Evolutionary conservation across 2,113 vertebrate genomes (phyloP).

Genomic region (Vombatus ursinus): DNA sequence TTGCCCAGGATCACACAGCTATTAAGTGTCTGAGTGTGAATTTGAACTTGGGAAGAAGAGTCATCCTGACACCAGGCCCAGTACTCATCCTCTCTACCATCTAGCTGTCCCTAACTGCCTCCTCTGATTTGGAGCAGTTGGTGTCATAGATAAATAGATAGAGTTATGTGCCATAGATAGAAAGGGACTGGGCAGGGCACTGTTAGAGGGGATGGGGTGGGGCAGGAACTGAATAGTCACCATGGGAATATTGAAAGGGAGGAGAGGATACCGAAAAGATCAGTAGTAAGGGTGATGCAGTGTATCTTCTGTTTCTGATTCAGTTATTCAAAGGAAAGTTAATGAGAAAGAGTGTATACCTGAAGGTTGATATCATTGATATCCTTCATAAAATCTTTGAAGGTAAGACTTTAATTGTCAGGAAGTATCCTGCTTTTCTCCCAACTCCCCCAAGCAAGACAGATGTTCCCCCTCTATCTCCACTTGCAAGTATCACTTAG

Average conservation of each 20-base stretch:
- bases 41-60: neutral
- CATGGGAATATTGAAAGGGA: neutral
- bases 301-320: neutral
- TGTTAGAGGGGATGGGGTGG: neutral
- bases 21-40: neutral
- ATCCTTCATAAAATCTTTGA: neutral
- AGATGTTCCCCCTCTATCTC: neutral
- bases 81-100: too few relatives aligned
- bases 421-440: neutral
- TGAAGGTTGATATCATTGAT: neutral
- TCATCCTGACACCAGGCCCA: too few relatives aligned
- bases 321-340: neutral
- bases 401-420: neutral
- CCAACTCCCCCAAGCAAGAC: neutral
- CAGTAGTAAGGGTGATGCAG: neutral
- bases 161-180: neutral
- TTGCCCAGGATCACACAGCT: neutral
- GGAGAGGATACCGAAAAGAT: neutral
- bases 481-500: neutral
- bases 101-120: neutral
- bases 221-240: neutral
- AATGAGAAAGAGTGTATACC: neutral
- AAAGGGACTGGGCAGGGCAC: too few relatives aligned
- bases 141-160: neutral
- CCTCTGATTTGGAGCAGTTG: neutral